phyloP scores from a whole-genome alignment of 2,888 invertebrate species.

The Nomada lathburiana region DNA sequence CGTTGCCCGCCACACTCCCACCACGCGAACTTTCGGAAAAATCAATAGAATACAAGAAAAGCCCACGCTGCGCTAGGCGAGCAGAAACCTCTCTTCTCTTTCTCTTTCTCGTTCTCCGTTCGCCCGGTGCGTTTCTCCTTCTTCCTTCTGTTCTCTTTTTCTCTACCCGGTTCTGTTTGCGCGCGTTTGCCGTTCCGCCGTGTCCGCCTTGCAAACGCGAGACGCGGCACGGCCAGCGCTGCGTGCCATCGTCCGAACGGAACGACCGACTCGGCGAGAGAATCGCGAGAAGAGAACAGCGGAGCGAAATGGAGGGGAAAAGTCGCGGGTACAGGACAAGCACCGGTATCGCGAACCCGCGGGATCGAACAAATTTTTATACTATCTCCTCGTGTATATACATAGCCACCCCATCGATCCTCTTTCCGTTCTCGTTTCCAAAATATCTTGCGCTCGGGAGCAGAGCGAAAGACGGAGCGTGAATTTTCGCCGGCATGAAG shows the following conservation, averaged over 20 bases:
- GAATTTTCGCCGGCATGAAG: background rate
- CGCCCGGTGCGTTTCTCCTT: constrained; percentile 34
- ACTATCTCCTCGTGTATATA: background rate
- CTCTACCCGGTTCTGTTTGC: constrained; percentile 25
- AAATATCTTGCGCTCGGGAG: background rate
- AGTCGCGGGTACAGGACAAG: background rate
- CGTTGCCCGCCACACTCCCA: constrained; percentile 78
- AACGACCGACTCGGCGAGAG: background rate
- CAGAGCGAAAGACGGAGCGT: background rate
- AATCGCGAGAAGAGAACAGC: background rate
- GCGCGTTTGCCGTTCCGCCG: constrained; percentile 41
- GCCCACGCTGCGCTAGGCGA: constrained; percentile 78
- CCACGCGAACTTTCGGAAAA: constrained; percentile 87
- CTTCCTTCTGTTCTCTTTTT: background rate
- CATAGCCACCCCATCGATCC: background rate
- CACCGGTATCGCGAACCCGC: too few species aligned
- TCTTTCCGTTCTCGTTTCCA: background rate
- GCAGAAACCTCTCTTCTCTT: constrained; percentile 67
- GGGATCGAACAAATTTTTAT: too few species aligned
- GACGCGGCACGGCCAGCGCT: background rate
- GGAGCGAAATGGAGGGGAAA: background rate
- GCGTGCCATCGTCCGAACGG: background rate
- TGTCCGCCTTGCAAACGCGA: constrained; percentile 32
- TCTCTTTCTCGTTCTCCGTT: constrained; percentile 56
- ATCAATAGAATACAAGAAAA: constrained; percentile 88